Conservation (phyloP, 1,140 invertebrate genomes). For the Eumaeus atala region DNA sequence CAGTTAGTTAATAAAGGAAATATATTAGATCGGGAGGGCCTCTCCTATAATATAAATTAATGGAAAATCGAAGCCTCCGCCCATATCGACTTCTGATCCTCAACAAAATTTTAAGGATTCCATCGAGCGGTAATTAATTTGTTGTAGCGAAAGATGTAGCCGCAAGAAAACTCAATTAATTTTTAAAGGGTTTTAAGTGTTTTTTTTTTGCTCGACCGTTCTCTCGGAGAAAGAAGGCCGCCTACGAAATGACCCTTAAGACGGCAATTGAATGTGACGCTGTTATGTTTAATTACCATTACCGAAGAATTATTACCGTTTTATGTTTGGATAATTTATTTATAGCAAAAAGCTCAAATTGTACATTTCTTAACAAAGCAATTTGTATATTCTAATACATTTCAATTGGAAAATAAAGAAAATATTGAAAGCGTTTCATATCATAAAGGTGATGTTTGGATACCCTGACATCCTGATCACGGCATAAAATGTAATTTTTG, state of each 20-base stretch:
- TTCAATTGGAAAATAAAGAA: no score
- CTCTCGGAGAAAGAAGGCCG: constrained; percentile 56
- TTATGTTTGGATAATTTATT: constrained; percentile 6
- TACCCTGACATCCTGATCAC: no score
- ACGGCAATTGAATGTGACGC: constrained; percentile 65
- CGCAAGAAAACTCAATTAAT: constrained; percentile 74
- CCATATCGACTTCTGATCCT: constrained; percentile 66
- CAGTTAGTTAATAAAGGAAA: constrained; percentile 64
- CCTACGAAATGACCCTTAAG: constrained; percentile 46
- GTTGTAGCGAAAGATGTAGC: constrained; percentile 68
- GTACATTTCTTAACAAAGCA: background rate
- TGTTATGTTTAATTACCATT: constrained; percentile 14
- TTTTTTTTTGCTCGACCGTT: constrained; percentile 63
- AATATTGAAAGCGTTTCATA: no score
- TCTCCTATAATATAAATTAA: constrained; percentile 70
- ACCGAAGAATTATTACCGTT: background rate
- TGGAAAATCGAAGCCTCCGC: constrained; percentile 70
- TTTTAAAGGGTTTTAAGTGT: constrained; percentile 73
- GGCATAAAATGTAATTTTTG: no score
- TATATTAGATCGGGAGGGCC: constrained; percentile 59
- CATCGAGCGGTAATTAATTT: constrained; percentile 72
- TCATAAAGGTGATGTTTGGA: no score
- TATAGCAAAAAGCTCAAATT: background rate
- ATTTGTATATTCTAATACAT: no score
- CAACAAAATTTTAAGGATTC: constrained; percentile 71